Conservation (phyloP, 1,140 invertebrate genomes). For the Drosophila littoralis region DNA sequence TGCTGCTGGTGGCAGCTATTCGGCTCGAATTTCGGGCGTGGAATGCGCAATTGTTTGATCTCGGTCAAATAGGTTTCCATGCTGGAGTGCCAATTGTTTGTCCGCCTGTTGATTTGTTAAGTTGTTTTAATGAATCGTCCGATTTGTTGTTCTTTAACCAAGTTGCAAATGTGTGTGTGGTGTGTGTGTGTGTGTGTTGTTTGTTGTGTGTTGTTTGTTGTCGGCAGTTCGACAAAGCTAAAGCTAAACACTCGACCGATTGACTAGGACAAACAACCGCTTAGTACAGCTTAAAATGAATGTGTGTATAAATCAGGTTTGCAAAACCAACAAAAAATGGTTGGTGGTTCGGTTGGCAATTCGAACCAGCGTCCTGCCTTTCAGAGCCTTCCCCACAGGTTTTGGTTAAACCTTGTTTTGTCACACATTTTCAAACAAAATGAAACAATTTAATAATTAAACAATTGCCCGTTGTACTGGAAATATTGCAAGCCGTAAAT, state of each 20-base stretch:
- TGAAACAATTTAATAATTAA: no score
- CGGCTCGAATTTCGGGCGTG: conserved; percentile 92
- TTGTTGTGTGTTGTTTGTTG: conserved; percentile 45
- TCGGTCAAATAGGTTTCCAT: conserved; percentile 94
- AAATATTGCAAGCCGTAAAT: no score
- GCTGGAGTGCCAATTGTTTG: conserved; percentile 27
- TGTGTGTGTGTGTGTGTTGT: conserved; percentile 40
- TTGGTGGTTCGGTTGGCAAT: no score
- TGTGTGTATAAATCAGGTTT: neutral
- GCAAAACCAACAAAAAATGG: no score
- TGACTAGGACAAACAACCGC: neutral
- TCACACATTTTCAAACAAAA: no score
- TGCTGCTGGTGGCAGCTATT: conserved; percentile 88
- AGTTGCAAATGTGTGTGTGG: conserved; percentile 55
- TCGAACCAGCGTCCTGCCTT: no score
- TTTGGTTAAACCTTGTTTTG: no score
- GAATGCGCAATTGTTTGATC: conserved; percentile 92
- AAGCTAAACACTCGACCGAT: neutral
- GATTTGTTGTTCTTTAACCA: conserved; percentile 75
- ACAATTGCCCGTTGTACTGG: no score
- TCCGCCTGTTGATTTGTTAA: conserved; percentile 68
- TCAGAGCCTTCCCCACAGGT: no score
- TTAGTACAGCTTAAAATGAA: neutral
- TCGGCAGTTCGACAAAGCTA: conserved; percentile 29
- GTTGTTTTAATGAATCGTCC: conserved; percentile 59